A percentile compares a stretch with the other conserved stretches of the same genome.
Evolutionary conservation across 2,797 vertebrate genomes (phyloP).

Genomic region (Emydoidea blandingii): DNA sequence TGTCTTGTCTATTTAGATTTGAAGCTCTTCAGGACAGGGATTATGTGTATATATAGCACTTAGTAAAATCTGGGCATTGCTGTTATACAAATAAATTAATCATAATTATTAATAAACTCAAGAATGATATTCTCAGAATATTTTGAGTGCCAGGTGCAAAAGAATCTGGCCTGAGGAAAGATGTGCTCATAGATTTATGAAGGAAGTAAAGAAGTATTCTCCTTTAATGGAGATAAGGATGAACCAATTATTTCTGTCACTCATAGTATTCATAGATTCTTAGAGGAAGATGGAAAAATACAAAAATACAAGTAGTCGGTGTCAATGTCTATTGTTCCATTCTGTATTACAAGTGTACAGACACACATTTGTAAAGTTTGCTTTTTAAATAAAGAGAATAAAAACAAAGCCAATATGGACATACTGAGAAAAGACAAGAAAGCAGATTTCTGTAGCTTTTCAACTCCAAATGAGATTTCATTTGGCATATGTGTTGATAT

Average conservation of each 20-base stretch:
- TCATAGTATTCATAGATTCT: not conserved
- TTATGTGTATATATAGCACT: not conserved
- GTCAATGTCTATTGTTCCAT: not conserved
- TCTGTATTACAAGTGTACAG: not conserved
- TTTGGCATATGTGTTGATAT: not conserved
- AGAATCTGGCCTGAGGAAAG: not conserved
- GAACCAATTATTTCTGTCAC: not conserved
- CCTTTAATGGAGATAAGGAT: not conserved
- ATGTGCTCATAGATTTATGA: not conserved
- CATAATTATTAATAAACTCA: not conserved
- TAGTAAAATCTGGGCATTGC: not conserved
- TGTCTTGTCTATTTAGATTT: not conserved
- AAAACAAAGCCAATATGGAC: not conserved
- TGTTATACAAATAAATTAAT: not conserved
- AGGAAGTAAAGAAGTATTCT: not conserved
- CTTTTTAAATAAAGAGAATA: not conserved
- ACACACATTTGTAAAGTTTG: not conserved
- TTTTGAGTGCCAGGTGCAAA: not conserved
- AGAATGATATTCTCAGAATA: not conserved
- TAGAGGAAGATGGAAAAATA: not conserved
- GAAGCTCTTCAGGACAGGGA: fast-evolving
- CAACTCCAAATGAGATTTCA: not conserved
- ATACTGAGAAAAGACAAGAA: not conserved
- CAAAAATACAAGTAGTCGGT: not conserved
- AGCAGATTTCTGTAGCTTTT: not conserved